phyloP scores from a whole-genome alignment of 2,113 vertebrate genomes.

The Calidris pygmaea region DNA sequence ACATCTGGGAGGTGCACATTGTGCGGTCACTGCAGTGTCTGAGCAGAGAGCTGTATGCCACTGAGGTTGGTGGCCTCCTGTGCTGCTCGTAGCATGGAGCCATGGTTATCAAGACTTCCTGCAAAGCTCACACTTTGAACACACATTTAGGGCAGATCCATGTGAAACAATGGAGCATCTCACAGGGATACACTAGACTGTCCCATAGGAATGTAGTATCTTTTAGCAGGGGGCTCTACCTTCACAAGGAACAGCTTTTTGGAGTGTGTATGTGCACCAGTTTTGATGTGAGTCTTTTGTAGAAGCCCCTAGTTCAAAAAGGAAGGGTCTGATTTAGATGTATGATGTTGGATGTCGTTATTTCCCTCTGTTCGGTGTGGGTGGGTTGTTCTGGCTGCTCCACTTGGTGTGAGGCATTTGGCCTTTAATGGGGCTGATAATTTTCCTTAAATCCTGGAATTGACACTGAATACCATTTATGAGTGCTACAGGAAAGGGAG shows the following conservation, averaged over 20 bases:
- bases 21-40: background rate
- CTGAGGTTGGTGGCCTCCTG: background rate
- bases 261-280: background rate
- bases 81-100: background rate
- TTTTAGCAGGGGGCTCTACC: background rate
- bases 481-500: background rate
- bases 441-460: background rate
- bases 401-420: background rate
- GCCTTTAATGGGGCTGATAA: background rate
- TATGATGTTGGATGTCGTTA: background rate
- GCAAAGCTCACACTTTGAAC: background rate
- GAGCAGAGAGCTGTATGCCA: background rate
- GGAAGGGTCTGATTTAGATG: background rate
- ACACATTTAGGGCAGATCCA: background rate
- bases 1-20: background rate
- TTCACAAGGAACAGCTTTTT: background rate
- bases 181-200: fast-evolving
- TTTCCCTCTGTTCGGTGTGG: background rate
- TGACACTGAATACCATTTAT: background rate
- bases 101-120: background rate
- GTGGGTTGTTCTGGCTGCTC: background rate
- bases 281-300: background rate
- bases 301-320: background rate
- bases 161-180: background rate
- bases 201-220: background rate